Conservation (phyloP, 2,888 invertebrate species). For the Blastobasis adustella region DNA sequence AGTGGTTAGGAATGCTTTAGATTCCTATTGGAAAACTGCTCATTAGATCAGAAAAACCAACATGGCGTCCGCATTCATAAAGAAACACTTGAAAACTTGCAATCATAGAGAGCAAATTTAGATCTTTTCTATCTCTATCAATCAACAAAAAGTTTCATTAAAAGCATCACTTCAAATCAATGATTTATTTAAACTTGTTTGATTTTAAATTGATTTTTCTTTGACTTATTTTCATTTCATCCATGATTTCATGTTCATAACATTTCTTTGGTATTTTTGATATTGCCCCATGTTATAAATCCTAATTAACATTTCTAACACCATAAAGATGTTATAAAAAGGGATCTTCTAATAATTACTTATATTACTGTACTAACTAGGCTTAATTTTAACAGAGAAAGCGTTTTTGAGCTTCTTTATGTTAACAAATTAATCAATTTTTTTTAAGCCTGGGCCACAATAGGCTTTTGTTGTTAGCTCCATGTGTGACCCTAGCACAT, state of each 20-base stretch:
- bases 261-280: conserved; percentile 25
- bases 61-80: conserved; percentile 34
- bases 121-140: conserved; percentile 27
- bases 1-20: no score
- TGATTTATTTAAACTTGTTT: conserved; percentile 6
- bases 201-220: conserved; percentile 19
- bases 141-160: conserved; percentile 29
- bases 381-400: conserved; percentile 40
- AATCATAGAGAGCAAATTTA: conserved; percentile 32
- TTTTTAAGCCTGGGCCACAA: conserved; percentile 22
- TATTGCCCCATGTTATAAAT: conserved; percentile 1
- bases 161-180: conserved; percentile 58
- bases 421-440: conserved; percentile 10
- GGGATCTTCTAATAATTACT: conserved; percentile 14
- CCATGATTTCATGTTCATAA: conserved; percentile 23
- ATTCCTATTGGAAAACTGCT: no score
- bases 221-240: not conserved
- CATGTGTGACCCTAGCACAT: conserved; percentile 26
- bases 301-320: conserved; percentile 10
- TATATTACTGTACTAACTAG: conserved; percentile 41
- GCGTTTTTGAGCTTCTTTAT: conserved; percentile 25
- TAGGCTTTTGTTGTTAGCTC: conserved; percentile 35
- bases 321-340: conserved; percentile 1
- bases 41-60: not conserved
- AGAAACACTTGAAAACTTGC: conserved; percentile 15